A percentile compares a stretch with the other conserved stretches of the same genome.
Conservation (phyloP, 2,797 vertebrate genomes). For the Gallinago nigripennis region DNA sequence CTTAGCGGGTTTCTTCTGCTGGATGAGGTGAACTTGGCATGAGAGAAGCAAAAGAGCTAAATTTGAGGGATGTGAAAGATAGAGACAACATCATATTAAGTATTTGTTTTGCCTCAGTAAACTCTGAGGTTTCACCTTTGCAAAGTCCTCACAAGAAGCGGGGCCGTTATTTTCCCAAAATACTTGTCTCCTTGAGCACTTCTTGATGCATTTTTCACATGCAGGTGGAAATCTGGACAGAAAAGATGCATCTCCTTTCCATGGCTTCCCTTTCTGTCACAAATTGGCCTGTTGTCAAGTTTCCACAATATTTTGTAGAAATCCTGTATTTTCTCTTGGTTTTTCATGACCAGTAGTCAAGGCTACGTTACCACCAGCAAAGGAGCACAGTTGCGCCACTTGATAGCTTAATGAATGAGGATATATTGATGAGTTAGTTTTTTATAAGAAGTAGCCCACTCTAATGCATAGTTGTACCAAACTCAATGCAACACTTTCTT, state of each 20-base stretch:
- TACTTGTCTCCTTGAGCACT: neutral
- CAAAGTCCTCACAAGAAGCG: neutral
- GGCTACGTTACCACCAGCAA: neutral
- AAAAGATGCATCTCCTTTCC: neutral
- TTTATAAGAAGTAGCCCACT: neutral
- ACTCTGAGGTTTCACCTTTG: neutral
- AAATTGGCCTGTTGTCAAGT: neutral
- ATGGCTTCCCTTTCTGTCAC: neutral
- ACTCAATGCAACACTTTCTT: neutral
- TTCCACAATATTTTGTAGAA: neutral
- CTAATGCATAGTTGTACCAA: neutral
- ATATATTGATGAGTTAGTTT: neutral
- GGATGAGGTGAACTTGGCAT: neutral
- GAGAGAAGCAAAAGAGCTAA: neutral
- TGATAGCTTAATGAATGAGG: neutral
- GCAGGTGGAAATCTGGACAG: neutral
- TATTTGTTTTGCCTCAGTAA: neutral
- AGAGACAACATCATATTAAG: neutral
- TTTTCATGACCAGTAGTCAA: neutral
- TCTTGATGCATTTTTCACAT: neutral
- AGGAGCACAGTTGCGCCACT: neutral
- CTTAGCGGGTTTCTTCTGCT: neutral
- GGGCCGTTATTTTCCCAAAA: neutral
- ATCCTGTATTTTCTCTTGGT: neutral
- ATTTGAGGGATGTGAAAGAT: neutral